Percentiles rank a stretch among this genome's conserved stretches.
Evolutionary conservation across 2,113 vertebrate genomes (phyloP).

Genomic region (Mionectes macconnelli): DNA sequence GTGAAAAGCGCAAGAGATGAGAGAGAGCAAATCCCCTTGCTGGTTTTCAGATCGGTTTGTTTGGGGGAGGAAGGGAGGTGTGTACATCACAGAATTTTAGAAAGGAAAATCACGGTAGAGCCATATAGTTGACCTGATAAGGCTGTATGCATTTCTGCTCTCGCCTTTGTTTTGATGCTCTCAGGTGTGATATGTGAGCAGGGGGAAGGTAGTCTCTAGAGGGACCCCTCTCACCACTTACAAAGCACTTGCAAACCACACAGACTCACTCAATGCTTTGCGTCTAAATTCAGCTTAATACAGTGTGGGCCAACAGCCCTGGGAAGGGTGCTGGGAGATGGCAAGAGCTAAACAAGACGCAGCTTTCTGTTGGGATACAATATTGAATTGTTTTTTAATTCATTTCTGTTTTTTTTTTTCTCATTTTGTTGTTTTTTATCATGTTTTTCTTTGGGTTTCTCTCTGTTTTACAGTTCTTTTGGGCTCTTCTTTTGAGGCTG

Average conservation of each 20-base stretch:
- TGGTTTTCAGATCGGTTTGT: background rate
- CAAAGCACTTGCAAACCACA: background rate
- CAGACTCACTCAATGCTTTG: accelerated
- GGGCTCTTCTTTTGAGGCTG: conserved; percentile 81
- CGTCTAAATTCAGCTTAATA: background rate
- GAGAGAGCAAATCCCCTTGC: background rate
- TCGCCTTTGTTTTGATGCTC: background rate
- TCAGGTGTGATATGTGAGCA: background rate
- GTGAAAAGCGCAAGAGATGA: background rate
- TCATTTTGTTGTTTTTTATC: conserved; percentile 69
- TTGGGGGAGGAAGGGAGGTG: background rate
- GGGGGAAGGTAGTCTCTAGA: background rate
- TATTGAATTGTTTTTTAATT: conserved; percentile 50
- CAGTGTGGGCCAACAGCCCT: background rate
- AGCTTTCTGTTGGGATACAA: background rate
- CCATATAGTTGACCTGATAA: background rate
- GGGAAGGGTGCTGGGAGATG: background rate
- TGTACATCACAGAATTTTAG: background rate
- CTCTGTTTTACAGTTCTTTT: conserved; percentile 90
- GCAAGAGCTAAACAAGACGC: background rate
- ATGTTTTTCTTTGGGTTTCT: conserved; percentile 78
- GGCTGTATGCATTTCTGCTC: background rate
- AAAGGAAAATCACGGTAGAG: background rate
- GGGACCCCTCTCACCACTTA: background rate
- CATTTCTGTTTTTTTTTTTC: conserved; percentile 55